Conservation (phyloP, 2,888 invertebrate genomes). For the Choreutis nemorana region DNA sequence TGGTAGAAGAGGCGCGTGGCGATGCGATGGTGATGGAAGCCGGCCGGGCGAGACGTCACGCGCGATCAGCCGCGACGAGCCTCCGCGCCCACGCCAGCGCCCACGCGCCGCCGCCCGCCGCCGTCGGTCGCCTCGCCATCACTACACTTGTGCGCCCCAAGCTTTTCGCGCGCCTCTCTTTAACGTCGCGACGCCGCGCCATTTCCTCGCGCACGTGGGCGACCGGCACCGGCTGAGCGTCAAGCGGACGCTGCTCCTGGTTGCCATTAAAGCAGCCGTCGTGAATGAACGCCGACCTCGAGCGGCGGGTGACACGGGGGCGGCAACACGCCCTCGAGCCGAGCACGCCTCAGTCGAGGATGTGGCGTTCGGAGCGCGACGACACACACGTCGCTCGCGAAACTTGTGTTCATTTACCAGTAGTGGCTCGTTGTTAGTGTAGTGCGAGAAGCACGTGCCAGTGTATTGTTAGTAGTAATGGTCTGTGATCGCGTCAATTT, state of each 20-base stretch:
- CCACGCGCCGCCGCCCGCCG: slow-evolving; percentile 24
- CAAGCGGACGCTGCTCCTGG: slow-evolving; percentile 49
- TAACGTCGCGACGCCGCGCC: slow-evolving; percentile 59
- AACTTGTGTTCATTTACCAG: slow-evolving; percentile 62
- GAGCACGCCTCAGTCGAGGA: slow-evolving; percentile 68
- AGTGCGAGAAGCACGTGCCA: slow-evolving; percentile 35
- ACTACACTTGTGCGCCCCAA: slow-evolving; percentile 51
- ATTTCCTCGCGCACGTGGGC: slow-evolving; percentile 66
- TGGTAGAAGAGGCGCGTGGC: slow-evolving; percentile 6
- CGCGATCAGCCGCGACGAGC: slow-evolving; percentile 35
- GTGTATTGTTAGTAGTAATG: slow-evolving; percentile 40
- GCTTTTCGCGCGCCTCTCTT: slow-evolving; percentile 62
- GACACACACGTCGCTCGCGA: slow-evolving; percentile 46
- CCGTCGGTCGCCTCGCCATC: slow-evolving; percentile 20
- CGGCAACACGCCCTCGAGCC: slow-evolving; percentile 57
- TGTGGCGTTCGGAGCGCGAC: slow-evolving; percentile 58
- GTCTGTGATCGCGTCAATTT: slow-evolving; percentile 60
- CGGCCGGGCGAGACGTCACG: slow-evolving; percentile 21
- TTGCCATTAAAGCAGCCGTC: slow-evolving; percentile 59
- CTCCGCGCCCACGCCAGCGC: slow-evolving; percentile 39
- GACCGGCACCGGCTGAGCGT: slow-evolving; percentile 30
- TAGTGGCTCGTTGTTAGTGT: slow-evolving; percentile 32
- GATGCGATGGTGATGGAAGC: slow-evolving; percentile 6
- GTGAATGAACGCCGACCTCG: slow-evolving; percentile 63
- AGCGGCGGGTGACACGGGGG: slow-evolving; percentile 51